A percentile compares a stretch with the other conserved stretches of the same genome.
phyloP scores from a whole-genome alignment of 2,113 vertebrate genomes.

The Anhinga anhinga region DNA sequence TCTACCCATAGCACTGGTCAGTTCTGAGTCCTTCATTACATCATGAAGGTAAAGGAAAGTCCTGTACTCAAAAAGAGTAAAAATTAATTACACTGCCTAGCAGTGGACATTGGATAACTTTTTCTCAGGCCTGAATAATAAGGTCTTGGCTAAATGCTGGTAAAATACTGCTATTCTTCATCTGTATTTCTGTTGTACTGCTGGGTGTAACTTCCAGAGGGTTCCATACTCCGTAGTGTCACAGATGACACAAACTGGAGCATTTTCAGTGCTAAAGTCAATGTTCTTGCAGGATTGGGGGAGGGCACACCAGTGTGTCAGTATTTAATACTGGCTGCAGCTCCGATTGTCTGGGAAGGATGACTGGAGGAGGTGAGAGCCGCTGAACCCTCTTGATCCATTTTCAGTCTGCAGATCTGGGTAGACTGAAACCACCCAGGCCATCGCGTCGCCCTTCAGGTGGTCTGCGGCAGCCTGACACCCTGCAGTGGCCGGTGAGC shows the following conservation, averaged over 20 bases:
- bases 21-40: neutral
- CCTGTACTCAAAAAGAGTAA: neutral
- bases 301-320: neutral
- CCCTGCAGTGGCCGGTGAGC: neutral
- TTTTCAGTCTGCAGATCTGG: neutral
- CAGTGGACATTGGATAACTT: neutral
- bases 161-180: neutral
- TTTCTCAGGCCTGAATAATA: neutral
- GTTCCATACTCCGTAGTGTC: fast-evolving
- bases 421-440: neutral
- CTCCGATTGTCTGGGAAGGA: neutral
- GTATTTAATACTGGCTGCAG: neutral
- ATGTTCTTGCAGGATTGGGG: neutral
- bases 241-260: neutral
- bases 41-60: neutral
- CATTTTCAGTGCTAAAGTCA: neutral
- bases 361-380: neutral
- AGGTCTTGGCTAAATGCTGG: neutral
- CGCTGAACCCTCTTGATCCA: neutral
- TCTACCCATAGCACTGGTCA: neutral
- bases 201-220: neutral
- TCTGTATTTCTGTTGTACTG: neutral
- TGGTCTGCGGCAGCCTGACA: neutral
- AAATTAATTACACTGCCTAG: neutral
- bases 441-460: neutral